Conservation (phyloP, 1,140 invertebrate genomes). For the Eupeodes corollae region DNA sequence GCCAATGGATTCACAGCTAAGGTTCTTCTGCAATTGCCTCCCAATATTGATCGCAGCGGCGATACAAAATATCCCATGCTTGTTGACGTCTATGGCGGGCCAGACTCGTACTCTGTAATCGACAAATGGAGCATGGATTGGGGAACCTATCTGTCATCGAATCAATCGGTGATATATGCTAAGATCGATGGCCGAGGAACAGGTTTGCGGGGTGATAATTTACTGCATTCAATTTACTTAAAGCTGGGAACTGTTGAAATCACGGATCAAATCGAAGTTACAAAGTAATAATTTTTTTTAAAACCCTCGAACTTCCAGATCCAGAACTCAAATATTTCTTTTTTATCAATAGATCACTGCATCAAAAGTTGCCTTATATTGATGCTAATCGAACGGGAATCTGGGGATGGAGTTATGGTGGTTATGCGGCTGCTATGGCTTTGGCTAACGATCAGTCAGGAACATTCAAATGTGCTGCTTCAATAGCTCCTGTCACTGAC, state of each 20-base stretch:
- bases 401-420: constrained; percentile 93
- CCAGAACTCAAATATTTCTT: background rate
- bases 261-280: constrained; percentile 59
- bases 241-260: constrained; percentile 80
- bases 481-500: constrained; percentile 85
- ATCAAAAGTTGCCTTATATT: constrained; percentile 52
- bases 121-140: constrained; percentile 65
- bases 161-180: constrained; percentile 74
- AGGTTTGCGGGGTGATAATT: constrained; percentile 70
- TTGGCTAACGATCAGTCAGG: constrained; percentile 58
- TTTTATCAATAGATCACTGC: constrained; percentile 40
- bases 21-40: constrained; percentile 56
- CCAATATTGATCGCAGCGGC: constrained; percentile 54
- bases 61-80: constrained; percentile 68
- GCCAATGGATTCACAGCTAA: constrained; percentile 29
- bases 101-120: constrained; percentile 69
- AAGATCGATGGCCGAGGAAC: constrained; percentile 83
- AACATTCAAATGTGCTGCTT: constrained; percentile 80
- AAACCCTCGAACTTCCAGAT: background rate
- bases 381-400: constrained; percentile 57
- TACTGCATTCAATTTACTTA: constrained; percentile 72
- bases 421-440: constrained; percentile 74
- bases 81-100: constrained; percentile 83
- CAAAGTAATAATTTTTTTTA: constrained; percentile 33
- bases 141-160: constrained; percentile 71